These are phyloP conservation scores for Podarcis lilfordi DNA, from an alignment of 2,797 vertebrate genomes.

Conservation along the genomic window DNA sequence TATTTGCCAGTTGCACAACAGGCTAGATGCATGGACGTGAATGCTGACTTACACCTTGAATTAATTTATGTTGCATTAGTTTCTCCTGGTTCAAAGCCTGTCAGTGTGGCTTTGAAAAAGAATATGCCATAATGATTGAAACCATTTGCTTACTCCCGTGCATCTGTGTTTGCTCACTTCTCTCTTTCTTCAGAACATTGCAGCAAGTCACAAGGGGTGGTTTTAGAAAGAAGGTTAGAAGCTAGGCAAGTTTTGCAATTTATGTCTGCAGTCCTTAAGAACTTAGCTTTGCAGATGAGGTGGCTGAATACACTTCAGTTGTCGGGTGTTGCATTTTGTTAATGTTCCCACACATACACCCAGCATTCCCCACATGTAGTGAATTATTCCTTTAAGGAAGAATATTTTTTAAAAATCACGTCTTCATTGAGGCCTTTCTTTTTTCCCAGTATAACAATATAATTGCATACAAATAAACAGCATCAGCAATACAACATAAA, in stretches of 20 bases:
- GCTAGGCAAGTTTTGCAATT: not conserved
- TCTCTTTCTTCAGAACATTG: not conserved
- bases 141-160: not conserved
- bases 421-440: too few species aligned
- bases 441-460: too few species aligned
- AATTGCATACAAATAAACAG: too few species aligned
- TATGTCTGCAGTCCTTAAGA: not conserved
- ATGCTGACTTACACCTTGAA: not conserved
- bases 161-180: too few species aligned
- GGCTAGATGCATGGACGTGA: not conserved
- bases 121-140: not conserved
- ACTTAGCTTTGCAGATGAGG: not conserved
- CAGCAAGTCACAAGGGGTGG: not conserved
- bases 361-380: too few species aligned
- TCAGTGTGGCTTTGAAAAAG: not conserved
- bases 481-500: too few species aligned
- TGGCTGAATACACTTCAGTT: too few species aligned
- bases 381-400: too few species aligned
- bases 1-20: not conserved
- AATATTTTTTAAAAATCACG: too few species aligned
- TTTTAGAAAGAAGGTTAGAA: not conserved
- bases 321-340: too few species aligned
- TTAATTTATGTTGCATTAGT: not conserved
- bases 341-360: too few species aligned
- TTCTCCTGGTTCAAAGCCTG: not conserved